These are phyloP conservation scores for Apostichopus parvimensis DNA, from an alignment of 35 echinoderm and acorn worm genomes.

Conservation along the genomic window DNA sequence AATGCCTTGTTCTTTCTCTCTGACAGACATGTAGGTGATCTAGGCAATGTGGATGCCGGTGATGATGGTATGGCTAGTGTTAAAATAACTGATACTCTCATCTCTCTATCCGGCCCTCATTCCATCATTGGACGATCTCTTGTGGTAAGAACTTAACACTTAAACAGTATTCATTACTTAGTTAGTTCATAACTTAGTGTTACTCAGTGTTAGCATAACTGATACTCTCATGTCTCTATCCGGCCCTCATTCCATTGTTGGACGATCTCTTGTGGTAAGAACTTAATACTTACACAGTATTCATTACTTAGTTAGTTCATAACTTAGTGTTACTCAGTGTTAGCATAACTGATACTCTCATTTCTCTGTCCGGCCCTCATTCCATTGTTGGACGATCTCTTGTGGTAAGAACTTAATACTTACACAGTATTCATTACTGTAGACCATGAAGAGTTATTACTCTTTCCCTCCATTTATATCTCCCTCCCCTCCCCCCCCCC, in stretches of 20 bases:
- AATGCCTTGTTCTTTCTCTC: background rate
- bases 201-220: slow-evolving; percentile 53
- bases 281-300: too few relatives aligned
- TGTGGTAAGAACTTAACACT: slow-evolving; percentile 68
- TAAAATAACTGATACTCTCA: slow-evolving; percentile 64
- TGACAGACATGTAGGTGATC: slow-evolving; percentile 90
- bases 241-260: slow-evolving; percentile 80
- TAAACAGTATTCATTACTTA: background rate
- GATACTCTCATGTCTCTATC: slow-evolving; percentile 27
- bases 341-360: too few relatives aligned
- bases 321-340: too few relatives aligned
- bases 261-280: slow-evolving; percentile 88
- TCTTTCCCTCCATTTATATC: too few relatives aligned
- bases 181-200: background rate
- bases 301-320: background rate
- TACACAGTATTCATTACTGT: background rate
- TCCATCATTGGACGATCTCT: slow-evolving; percentile 92
- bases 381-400: slow-evolving; percentile 89
- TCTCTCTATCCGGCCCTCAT: slow-evolving; percentile 70
- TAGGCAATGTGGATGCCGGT: slow-evolving; percentile 82
- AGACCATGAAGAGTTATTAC: too few relatives aligned
- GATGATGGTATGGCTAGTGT: slow-evolving; percentile 56
- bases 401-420: slow-evolving; percentile 67
- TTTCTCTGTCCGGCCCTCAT: slow-evolving; percentile 6
- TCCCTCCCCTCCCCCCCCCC: too few relatives aligned